Percentiles rank a stretch among this genome's conserved stretches.
These are phyloP conservation scores for Rousettus madagascariensis DNA, from an alignment of 2,797 vertebrate species.

Conservation along the genomic window DNA sequence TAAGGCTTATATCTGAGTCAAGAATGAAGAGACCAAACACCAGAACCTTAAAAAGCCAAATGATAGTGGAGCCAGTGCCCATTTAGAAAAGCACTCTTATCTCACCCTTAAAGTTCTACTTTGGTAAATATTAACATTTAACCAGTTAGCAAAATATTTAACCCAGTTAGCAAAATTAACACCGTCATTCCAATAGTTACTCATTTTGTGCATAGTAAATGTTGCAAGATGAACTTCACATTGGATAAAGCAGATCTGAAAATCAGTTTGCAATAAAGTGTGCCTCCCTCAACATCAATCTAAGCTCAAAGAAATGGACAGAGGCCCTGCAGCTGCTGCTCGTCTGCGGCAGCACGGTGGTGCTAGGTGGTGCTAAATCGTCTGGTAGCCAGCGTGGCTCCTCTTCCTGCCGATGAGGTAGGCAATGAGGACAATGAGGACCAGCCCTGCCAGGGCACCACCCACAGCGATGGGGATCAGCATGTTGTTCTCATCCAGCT, in stretches of 20 bases:
- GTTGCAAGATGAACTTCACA: constrained; percentile 87
- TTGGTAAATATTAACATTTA: constrained; percentile 83
- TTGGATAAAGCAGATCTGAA: constrained; percentile 86
- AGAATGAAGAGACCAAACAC: constrained; percentile 79
- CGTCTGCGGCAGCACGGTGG: constrained; percentile 54
- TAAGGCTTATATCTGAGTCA: constrained; percentile 77
- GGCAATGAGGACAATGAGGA: constrained; percentile 95
- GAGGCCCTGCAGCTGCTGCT: constrained; percentile 75
- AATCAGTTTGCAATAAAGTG: constrained; percentile 84
- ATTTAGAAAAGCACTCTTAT: constrained; percentile 77
- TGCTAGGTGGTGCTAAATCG: constrained; percentile 88
- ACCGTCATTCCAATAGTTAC: constrained; percentile 84
- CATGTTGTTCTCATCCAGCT: constrained; percentile 94
- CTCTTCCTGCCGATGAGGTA: constrained; percentile 98
- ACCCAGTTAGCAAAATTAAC: constrained; percentile 88
- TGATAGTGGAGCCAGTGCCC: constrained; percentile 72
- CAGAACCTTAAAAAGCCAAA: constrained; percentile 69
- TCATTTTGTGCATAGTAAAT: constrained; percentile 87
- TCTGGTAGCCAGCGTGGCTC: constrained; percentile 98
- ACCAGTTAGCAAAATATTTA: constrained; percentile 81
- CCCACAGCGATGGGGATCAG: constrained; percentile 98
- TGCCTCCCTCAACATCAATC: constrained; percentile 76
- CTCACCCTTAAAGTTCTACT: constrained; percentile 82
- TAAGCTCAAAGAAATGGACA: constrained; percentile 74
- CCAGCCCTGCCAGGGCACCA: constrained; percentile 94